A percentile compares a stretch with the other conserved stretches of the same genome.
Evolutionary conservation across 1,140 invertebrate species (phyloP).

Genomic region (Hyphantria cunea): DNA sequence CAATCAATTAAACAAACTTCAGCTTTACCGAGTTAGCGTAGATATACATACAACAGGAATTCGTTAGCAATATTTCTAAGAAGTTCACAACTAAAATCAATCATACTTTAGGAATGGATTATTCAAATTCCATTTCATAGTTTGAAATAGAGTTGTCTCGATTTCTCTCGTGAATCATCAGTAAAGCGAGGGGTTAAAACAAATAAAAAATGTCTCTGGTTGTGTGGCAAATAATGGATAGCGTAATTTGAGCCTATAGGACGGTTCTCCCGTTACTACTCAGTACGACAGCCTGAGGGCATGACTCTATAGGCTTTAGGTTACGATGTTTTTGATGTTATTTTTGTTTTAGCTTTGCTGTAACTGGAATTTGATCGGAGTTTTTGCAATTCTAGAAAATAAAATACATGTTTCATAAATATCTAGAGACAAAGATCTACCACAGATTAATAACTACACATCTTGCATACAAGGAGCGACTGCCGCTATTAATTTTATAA

Average conservation of each 20-base stretch:
- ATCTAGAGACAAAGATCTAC: no score
- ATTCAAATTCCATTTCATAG: conserved; percentile 21
- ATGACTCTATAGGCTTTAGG: conserved; percentile 32
- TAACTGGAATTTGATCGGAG: conserved; percentile 10
- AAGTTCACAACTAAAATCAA: no score
- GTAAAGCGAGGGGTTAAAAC: conserved; percentile 38
- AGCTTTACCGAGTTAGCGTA: no score
- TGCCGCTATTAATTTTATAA: no score
- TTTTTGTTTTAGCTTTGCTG: conserved; percentile 26
- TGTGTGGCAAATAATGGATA: conserved; percentile 49
- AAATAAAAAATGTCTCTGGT: conserved; percentile 44
- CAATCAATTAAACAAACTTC: no score
- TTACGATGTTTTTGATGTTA: conserved; percentile 26
- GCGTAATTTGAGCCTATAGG: conserved; percentile 39
- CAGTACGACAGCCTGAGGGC: conserved; percentile 32
- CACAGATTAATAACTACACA: no score
- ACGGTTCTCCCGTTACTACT: conserved; percentile 36
- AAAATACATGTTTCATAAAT: no score
- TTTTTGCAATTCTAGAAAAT: background rate
- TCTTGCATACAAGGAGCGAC: no score
- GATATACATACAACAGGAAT: background rate
- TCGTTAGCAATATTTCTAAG: background rate
- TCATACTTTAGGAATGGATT: conserved; percentile 1
- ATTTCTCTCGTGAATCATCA: conserved; percentile 34
- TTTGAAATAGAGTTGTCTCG: conserved; percentile 18